Percentiles rank a stretch among this genome's conserved stretches.
Evolutionary conservation across 2,888 invertebrate species (phyloP).

Genomic region (Caenorhabditis sp.): DNA sequence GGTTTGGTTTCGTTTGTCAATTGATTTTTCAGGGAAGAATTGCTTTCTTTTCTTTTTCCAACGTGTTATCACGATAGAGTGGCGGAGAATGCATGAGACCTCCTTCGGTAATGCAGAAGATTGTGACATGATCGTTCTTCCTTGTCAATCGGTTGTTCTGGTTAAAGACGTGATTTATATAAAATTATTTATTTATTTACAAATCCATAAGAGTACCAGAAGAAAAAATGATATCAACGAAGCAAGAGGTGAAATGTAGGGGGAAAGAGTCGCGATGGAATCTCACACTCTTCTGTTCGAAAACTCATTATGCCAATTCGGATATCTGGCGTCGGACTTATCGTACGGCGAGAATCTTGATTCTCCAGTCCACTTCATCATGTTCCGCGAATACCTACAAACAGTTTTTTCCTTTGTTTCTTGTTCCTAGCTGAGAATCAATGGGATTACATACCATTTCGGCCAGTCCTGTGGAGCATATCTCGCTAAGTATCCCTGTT

Average conservation of each 20-base stretch:
- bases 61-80: too few relatives aligned
- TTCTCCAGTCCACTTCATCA: constrained; percentile 70
- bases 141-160: too few relatives aligned
- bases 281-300: constrained; percentile 42
- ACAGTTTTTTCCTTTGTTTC: not conserved
- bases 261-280: not conserved
- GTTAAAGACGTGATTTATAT: too few relatives aligned
- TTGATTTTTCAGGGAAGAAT: too few relatives aligned
- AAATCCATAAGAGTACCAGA: constrained; percentile 8
- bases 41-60: too few relatives aligned
- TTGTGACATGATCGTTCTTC: too few relatives aligned
- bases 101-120: too few relatives aligned
- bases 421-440: not conserved
- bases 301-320: constrained; percentile 60
- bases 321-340: constrained; percentile 60
- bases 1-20: too few relatives aligned
- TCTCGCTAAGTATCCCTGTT: constrained; percentile 64
- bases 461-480: constrained; percentile 72
- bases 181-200: too few relatives aligned
- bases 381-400: constrained; percentile 69
- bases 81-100: too few relatives aligned
- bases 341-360: constrained; percentile 65
- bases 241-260: constrained; percentile 28
- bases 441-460: constrained; percentile 55
- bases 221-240: constrained; percentile 20